Evolutionary conservation across 2,888 invertebrate species (phyloP).

Genomic region (Lasioglossum marginatum): DNA sequence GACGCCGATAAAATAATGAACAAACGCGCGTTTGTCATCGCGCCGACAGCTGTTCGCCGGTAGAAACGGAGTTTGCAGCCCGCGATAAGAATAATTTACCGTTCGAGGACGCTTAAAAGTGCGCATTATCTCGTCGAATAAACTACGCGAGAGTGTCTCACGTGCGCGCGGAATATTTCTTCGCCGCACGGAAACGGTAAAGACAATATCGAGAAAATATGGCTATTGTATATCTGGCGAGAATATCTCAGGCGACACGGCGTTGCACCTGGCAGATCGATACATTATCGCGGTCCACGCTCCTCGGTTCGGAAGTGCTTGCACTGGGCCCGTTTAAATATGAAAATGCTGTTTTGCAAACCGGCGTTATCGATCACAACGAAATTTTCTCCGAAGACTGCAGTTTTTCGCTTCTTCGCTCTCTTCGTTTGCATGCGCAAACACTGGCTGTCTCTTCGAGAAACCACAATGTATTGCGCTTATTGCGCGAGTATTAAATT

Average conservation of each 20-base stretch:
- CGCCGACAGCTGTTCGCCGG: conserved; percentile 44
- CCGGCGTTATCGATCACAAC: background rate
- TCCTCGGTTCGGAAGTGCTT: conserved; percentile 36
- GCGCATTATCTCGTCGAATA: conserved; percentile 50
- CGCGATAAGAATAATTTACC: conserved; percentile 58
- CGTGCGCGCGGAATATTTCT: conserved; percentile 52
- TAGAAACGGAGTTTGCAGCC: conserved; percentile 16
- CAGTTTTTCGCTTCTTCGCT: background rate
- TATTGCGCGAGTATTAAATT: background rate
- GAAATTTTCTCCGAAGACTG: background rate
- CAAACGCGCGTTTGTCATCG: conserved; percentile 67
- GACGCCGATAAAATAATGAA: conserved; percentile 68
- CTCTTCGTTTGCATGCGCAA: background rate
- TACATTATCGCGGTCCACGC: conserved; percentile 47
- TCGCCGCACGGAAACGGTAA: conserved; percentile 53
- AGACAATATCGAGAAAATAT: conserved; percentile 63
- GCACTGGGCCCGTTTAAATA: conserved; percentile 40
- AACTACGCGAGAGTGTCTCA: conserved; percentile 30
- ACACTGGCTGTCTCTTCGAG: background rate
- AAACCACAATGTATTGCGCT: background rate
- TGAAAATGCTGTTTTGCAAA: conserved; percentile 31
- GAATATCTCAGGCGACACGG: conserved; percentile 47
- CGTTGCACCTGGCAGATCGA: conserved; percentile 55
- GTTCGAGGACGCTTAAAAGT: conserved; percentile 38
- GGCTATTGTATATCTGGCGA: conserved; percentile 51